Evolutionary conservation across 2,888 invertebrate genomes (phyloP).

Genomic region (Hirtodrosophila histrioides): DNA sequence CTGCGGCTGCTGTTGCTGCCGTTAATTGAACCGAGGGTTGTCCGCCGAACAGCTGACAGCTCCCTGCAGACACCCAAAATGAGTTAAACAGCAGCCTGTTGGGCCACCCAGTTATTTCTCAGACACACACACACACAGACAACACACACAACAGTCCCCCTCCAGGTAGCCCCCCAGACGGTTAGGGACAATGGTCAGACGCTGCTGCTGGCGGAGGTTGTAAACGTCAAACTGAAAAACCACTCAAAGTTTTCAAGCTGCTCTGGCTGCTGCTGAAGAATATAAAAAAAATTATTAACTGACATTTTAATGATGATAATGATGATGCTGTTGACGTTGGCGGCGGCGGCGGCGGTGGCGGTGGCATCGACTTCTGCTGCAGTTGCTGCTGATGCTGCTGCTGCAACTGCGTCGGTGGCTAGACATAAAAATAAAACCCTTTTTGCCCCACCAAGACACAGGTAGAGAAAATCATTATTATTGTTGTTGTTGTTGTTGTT

Average conservation of each 20-base stretch:
- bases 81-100: constrained; percentile 11
- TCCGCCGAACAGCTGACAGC: constrained; percentile 26
- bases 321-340: constrained; percentile 75
- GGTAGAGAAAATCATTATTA: constrained; percentile 46
- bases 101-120: constrained; percentile 50
- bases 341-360: constrained; percentile 29
- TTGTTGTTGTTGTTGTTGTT: constrained; percentile 35
- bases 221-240: constrained; percentile 70
- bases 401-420: constrained; percentile 80
- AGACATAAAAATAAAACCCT: constrained; percentile 66
- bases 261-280: constrained; percentile 16
- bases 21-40: constrained; percentile 38
- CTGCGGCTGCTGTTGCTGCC: constrained; percentile 32
- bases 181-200: constrained; percentile 23
- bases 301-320: constrained; percentile 82
- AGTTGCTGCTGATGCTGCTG: constrained; percentile 65
- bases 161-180: constrained; percentile 14
- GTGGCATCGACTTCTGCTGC: constrained; percentile 56
- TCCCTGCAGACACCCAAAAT: constrained; percentile 11
- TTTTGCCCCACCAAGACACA: constrained; percentile 44
- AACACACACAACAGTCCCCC: constrained; percentile 32
- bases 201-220: constrained; percentile 40
- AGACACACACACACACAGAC: constrained; percentile 29
- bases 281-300: constrained; percentile 77
- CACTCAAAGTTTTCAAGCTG: constrained; percentile 65